Base-by-base conservation (phyloP, 2,888 invertebrate species). In the Nudaria mundana region DNA sequence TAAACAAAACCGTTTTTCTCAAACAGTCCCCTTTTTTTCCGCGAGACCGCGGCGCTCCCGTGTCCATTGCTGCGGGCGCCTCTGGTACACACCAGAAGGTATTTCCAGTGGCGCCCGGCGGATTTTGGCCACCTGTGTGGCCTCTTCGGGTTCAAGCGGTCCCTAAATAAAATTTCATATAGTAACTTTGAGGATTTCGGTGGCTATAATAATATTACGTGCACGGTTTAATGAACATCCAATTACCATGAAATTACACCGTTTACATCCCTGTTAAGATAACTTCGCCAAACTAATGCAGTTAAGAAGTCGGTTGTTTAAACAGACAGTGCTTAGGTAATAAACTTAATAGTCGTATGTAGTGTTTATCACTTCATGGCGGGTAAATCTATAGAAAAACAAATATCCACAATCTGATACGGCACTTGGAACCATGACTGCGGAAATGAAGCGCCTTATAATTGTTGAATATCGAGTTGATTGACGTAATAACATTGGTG, bases 101-200 rank as follows among this genome's bases (percentile, higher is more conserved):
- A n/a, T n/a, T n/a, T n/a, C n/a, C n/a, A n/a, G n/a, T n/a, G n/a
- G n/a, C n/a, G n/a, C n/a, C n/a, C n/a, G n/a, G n/a, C n/a, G n/a
- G n/a, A n/a, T n/a, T n/a, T n/a, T n/a, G n/a, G n/a, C n/a, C n/a
- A n/a, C n/a, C n/a, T n/a, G n/a, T n/a, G n/a, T n/a, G n/a, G n/a
- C n/a, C n/a, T n/a, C n/a, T n/a, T n/a, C n/a, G n/a, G n/a, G n/a
- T n/a, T n/a, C 30, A 26, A 39, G 35, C 24, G 28, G 31, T 13
- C 14, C 13, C 10, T n/a, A 23, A 7, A 10, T 6, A 5, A 25
- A 6, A 33, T 8, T 8, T 12, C 14, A n/a, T 5, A 24, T 33
- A 3, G 15, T 23, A 16, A 15, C n/a, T n/a, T n/a, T 3, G 15
- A 14, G 51, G 48, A n/a, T n/a, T 52, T 40, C 39, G 48, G 2